Conservation (phyloP, 92 coral and sea anemone genomes). For the Heliopora coerulea region DNA sequence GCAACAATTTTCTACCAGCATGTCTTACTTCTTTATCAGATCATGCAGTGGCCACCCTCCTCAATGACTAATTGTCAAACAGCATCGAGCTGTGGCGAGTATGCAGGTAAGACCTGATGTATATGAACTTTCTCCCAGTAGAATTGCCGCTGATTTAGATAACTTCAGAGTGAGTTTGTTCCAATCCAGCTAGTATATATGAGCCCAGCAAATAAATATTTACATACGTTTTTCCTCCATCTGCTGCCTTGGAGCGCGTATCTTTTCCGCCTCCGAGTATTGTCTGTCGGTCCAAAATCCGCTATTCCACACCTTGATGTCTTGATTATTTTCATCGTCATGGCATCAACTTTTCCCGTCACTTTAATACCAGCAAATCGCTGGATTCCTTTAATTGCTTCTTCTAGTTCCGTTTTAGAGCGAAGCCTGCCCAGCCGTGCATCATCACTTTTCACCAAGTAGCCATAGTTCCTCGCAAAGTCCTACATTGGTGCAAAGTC, state of each 20-base stretch:
- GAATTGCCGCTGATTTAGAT: no score
- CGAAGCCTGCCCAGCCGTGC: constrained; percentile 66
- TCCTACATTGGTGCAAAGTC: no score
- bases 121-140: no score
- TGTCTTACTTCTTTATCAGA: no score
- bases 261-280: constrained; percentile 65
- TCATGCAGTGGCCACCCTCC: no score
- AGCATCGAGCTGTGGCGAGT: no score
- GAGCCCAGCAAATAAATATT: background rate
- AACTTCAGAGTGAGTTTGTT: no score
- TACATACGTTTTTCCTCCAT: constrained; percentile 75
- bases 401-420: constrained; percentile 37
- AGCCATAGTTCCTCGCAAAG: constrained; percentile 71
- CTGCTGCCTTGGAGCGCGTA: constrained; percentile 69
- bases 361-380: constrained; percentile 65
- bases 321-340: constrained; percentile 62
- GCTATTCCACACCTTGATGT: constrained; percentile 72
- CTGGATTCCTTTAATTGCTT: constrained; percentile 62
- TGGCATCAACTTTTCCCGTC: constrained; percentile 69
- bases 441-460: constrained; percentile 58
- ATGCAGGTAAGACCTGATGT: no score
- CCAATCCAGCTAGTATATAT: no score
- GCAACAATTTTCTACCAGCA: no score
- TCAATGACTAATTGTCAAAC: no score
- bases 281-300: constrained; percentile 83